Percentiles rank a stretch among this genome's conserved stretches.
Evolutionary conservation across 2,113 vertebrate genomes (phyloP).

Genomic region (Edolisoma coerulescens): DNA sequence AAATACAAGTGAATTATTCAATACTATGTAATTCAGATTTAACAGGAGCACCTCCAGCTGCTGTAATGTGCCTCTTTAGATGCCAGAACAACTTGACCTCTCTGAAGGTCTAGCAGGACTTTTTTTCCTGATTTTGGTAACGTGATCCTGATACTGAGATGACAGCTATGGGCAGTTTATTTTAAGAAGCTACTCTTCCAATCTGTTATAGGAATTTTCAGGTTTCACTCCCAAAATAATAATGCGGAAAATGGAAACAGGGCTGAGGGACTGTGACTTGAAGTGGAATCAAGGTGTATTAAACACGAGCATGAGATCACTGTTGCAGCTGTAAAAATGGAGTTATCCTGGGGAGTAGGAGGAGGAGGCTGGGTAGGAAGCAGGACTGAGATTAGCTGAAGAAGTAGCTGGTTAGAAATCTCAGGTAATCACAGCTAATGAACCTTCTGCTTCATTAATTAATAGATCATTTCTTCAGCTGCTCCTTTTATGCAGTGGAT

Average conservation of each 20-base stretch:
- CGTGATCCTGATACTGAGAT: constrained; percentile 34
- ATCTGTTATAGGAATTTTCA: constrained; percentile 2
- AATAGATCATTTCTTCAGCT: neutral
- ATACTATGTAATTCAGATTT: neutral
- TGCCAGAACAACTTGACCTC: neutral
- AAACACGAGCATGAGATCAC: neutral
- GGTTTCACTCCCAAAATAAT: constrained; percentile 8
- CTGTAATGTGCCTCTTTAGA: neutral
- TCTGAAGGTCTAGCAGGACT: neutral
- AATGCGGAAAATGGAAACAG: constrained; percentile 11
- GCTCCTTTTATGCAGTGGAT: neutral
- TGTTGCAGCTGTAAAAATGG: neutral
- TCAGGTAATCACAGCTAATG: neutral
- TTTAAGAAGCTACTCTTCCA: constrained; percentile 33
- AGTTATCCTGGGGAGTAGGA: neutral
- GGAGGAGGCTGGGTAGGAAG: neutral
- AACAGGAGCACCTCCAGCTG: neutral
- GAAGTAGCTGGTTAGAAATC: neutral
- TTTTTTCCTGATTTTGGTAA: neutral
- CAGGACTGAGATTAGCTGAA: neutral
- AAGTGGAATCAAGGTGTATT: neutral
- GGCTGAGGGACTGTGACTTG: neutral
- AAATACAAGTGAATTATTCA: neutral
- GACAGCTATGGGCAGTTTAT: constrained; percentile 29
- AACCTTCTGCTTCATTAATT: neutral